phyloP scores from a whole-genome alignment of 2,113 vertebrate genomes.

The Phrynosoma platyrhinos region DNA sequence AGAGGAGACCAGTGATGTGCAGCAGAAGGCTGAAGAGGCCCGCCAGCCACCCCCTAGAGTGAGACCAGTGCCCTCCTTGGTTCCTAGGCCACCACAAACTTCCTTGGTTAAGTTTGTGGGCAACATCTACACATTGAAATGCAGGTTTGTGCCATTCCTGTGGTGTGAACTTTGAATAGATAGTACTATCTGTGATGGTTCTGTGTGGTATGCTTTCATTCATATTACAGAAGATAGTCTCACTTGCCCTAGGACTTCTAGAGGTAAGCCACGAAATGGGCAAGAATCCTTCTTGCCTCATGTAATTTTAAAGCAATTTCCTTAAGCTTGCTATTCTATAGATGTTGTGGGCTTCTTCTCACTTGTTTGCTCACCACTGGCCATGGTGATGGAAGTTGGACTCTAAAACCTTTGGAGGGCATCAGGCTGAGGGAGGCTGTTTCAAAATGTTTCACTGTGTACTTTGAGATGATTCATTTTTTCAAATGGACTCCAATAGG shows the following conservation, averaged over 20 bases:
- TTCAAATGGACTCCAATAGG: not conserved
- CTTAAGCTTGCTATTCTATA: not conserved
- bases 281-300: not conserved
- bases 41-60: slow-evolving; percentile 85
- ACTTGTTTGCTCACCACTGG: not conserved
- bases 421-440: not conserved
- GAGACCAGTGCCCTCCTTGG: slow-evolving; percentile 90
- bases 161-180: not conserved
- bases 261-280: not conserved
- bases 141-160: slow-evolving; percentile 82
- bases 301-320: not conserved
- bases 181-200: not conserved
- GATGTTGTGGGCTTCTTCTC: not conserved
- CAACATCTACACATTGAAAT: slow-evolving; percentile 96
- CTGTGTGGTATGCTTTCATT: not conserved
- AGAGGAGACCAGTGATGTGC: slow-evolving; percentile 75
- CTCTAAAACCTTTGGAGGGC: not conserved
- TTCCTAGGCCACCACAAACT: slow-evolving; percentile 91
- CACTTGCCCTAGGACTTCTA: not conserved
- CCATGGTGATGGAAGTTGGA: not conserved
- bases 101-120: slow-evolving; percentile 94
- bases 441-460: not conserved
- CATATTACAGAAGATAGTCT: not conserved
- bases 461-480: not conserved
- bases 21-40: slow-evolving; percentile 80